These are phyloP conservation scores for Chrysolina americana DNA, from an alignment of 2,888 invertebrate species.

Conservation along the genomic window DNA sequence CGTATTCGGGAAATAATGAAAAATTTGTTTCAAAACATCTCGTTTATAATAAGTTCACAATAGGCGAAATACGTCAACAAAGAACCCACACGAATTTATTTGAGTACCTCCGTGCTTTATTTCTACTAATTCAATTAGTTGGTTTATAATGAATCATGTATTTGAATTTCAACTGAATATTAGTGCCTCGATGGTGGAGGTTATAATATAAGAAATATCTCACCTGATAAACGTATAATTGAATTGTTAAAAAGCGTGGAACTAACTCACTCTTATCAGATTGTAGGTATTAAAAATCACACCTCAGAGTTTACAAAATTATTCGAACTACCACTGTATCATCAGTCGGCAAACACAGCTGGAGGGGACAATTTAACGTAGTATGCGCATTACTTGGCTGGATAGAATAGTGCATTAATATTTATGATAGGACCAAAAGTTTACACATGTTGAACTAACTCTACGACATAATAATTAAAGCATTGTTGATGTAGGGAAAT, in stretches of 20 bases:
- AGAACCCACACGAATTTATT: not conserved
- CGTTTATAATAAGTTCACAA: too few species aligned
- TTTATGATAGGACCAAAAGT: not conserved
- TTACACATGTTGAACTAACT: not conserved
- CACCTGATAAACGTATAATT: too few species aligned
- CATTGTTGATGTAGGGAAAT: too few species aligned
- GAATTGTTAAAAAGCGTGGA: too few species aligned
- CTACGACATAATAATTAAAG: too few species aligned
- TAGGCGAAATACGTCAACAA: not conserved
- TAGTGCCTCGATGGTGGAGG: not conserved
- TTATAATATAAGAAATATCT: not conserved
- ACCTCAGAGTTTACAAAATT: not conserved
- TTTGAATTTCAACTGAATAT: not conserved
- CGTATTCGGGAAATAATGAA: not conserved
- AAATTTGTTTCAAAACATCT: not conserved
- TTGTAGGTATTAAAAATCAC: too few species aligned
- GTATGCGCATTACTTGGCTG: not conserved
- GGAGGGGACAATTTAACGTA: not conserved
- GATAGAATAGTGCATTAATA: not conserved
- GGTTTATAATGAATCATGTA: not conserved
- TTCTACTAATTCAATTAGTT: not conserved
- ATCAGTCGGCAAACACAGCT: not conserved
- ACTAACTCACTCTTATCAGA: too few species aligned
- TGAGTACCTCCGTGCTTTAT: not conserved
- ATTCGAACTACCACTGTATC: not conserved